Evolutionary conservation across 2,113 vertebrate genomes (phyloP), one percentile per base, ranked within the genome.

Genomic region (Paratilapia polleni): DNA sequence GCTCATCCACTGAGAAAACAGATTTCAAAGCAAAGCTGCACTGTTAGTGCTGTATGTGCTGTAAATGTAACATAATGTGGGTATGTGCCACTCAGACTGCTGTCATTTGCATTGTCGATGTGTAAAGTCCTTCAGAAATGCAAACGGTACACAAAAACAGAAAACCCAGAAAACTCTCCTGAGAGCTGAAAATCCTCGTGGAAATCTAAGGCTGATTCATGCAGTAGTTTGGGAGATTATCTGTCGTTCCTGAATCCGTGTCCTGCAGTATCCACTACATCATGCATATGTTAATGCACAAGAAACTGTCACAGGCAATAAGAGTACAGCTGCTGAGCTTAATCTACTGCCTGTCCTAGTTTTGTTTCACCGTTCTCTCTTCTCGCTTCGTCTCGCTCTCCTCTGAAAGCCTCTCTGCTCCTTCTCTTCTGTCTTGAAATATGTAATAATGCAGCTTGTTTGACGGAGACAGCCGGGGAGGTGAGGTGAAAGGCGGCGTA

Each of bases 241-340:
- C 15, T 70, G 43, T 26, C 19, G 82, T 75, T 85, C 56, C 82
- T 80, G 43, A 3, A 8, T 17, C 24, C 19, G 41, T 82, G 80
- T 91, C 68, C 78, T 80, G 81, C 86, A 80, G 59, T 26, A 66
- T 73, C 77, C 88, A 38, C 56, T n/a, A 19, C 85, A 88, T 89
- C 85, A 78, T 76, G 68, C 87, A 83, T 83, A 92, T 83, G 84
- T 88, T 89, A 89, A 91, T 83, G 79, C 63, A 86, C 26, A n/a
- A 77, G 49, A 24, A 78, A 63, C 81, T 85, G 87, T 87, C 89
- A 84, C 43, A 81, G 76, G 26, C 83, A 83, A 85, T 88, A 75
- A 78, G 31, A 78, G 83, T 57, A 52, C 49, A 77, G 83, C 80
- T 47, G 59, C 82, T 87, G 68, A 82, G 85, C 75, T 80, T 89